phyloP scores from a whole-genome alignment of 23 tunicate species.

The Styela clava region DNA sequence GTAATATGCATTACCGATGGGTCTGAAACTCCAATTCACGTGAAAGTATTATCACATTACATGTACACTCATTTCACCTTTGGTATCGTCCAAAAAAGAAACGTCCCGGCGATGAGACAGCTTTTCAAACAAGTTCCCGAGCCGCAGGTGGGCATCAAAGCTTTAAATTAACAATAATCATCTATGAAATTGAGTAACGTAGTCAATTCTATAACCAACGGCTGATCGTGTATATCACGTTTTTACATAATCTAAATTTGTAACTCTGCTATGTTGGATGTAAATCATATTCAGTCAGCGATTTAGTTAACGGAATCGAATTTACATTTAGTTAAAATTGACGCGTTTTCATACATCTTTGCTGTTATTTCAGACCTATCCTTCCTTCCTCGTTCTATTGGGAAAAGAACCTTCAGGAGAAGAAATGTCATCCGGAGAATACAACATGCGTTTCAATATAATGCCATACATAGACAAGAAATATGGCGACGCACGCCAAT shows the following conservation, averaged over 20 bases:
- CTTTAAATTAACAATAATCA: no score
- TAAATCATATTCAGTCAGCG: no score
- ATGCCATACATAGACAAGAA: slow-evolving; percentile 59
- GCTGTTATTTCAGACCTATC: slow-evolving; percentile 81
- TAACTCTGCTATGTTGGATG: no score
- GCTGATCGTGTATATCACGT: no score
- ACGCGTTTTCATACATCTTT: no score
- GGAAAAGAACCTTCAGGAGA: slow-evolving; percentile 76
- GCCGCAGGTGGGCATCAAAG: slow-evolving; percentile 45
- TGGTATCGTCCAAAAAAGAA: slow-evolving; percentile 40
- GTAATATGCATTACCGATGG: slow-evolving; percentile 69
- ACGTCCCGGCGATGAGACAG: slow-evolving; percentile 28
- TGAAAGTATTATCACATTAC: slow-evolving; percentile 39
- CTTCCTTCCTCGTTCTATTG: slow-evolving; percentile 54
- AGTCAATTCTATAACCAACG: no score
- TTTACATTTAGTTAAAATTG: no score
- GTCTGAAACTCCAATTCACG: slow-evolving; percentile 30
- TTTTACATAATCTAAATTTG: no score
- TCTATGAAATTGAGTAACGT: background rate
- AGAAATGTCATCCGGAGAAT: slow-evolving; percentile 52
- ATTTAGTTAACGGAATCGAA: no score
- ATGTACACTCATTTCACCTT: slow-evolving; percentile 52
- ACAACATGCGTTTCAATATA: slow-evolving; percentile 50
- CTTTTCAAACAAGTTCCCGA: slow-evolving; percentile 57
- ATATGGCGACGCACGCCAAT: slow-evolving; percentile 54